These are phyloP conservation scores for Idaea dimidiata DNA, from an alignment of 2,888 invertebrate species.

Conservation along the genomic window DNA sequence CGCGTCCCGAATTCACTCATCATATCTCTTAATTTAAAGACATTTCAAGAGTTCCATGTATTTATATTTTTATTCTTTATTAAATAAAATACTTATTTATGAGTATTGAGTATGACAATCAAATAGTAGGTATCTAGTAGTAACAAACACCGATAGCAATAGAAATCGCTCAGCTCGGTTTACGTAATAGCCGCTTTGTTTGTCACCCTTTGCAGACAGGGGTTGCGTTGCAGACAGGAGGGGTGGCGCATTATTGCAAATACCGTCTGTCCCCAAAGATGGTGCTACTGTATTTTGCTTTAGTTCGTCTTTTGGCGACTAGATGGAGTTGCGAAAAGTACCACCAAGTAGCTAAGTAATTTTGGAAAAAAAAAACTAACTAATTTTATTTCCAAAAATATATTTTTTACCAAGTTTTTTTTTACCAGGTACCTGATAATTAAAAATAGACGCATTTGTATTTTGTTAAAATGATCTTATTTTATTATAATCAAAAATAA, in stretches of 20 bases:
- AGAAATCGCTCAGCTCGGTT: slow-evolving; percentile 16
- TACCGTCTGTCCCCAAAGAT: slow-evolving; percentile 61
- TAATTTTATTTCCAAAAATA: background rate
- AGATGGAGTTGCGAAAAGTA: slow-evolving; percentile 55
- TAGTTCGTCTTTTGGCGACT: slow-evolving; percentile 66
- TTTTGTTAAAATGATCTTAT: background rate
- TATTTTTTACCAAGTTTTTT: background rate
- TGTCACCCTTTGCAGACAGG: slow-evolving; percentile 60
- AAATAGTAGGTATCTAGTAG: background rate
- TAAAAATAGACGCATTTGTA: background rate
- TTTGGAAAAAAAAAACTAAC: slow-evolving; percentile 6
- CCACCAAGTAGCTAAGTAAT: slow-evolving; percentile 6
- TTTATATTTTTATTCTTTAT: no score
- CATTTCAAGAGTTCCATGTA: no score
- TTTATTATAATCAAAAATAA: background rate
- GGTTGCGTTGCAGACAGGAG: slow-evolving; percentile 18
- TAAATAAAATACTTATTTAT: no score
- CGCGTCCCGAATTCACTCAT: no score
- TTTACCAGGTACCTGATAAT: no score
- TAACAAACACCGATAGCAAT: slow-evolving; percentile 26
- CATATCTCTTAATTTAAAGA: no score
- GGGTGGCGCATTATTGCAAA: slow-evolving; percentile 68
- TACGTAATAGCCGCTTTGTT: slow-evolving; percentile 46
- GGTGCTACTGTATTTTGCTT: slow-evolving; percentile 73
- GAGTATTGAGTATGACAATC: background rate